Evolutionary conservation across 2,113 vertebrate species (phyloP).

Genomic region (Lasiurus borealis): DNA sequence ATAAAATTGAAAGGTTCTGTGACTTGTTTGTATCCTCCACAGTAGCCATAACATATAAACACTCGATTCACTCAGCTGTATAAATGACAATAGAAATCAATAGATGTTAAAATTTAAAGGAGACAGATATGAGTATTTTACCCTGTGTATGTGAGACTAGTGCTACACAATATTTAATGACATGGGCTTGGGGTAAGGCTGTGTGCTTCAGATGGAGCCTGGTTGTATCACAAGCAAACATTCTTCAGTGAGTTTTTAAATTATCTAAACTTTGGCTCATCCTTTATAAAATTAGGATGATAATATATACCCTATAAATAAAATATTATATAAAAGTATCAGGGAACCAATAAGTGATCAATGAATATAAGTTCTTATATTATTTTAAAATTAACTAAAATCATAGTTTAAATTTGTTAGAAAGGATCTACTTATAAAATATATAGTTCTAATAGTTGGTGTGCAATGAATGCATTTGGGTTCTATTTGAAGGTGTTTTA

Average conservation of each 20-base stretch:
- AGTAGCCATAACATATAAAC: neutral
- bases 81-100: neutral
- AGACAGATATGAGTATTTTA: neutral
- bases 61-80: neutral
- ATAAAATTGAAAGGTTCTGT: neutral
- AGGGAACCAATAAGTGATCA: neutral
- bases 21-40: neutral
- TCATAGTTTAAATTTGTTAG: neutral
- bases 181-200: neutral
- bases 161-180: neutral
- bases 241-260: neutral
- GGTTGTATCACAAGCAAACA: neutral
- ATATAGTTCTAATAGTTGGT: neutral
- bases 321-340: neutral
- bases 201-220: neutral
- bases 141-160: neutral
- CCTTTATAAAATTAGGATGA: constrained; percentile 16
- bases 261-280: neutral
- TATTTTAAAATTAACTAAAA: neutral
- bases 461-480: neutral
- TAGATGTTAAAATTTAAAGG: neutral
- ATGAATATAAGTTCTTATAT: neutral
- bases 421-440: neutral
- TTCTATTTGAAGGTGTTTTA: constrained; percentile 45
- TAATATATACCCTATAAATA: neutral